These are phyloP conservation scores for Echinometra lucunter DNA, from an alignment of 53 echinoderm and acorn worm species.

Conservation along the genomic window DNA sequence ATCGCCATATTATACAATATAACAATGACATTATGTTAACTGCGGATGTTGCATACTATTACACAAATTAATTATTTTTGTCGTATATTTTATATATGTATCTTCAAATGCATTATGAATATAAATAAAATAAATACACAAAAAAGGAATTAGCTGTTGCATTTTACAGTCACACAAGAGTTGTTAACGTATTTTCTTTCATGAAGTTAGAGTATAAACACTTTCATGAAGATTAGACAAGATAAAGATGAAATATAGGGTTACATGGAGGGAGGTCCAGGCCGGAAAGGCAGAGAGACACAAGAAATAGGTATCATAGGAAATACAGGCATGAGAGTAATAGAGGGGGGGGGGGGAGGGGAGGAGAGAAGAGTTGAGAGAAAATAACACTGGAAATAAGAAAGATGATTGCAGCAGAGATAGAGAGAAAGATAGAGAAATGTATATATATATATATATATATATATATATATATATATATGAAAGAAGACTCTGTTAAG, in stretches of 20 bases:
- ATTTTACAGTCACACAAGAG: constrained; percentile 31
- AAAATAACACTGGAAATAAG: background rate
- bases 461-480: no score
- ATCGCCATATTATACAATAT: constrained; percentile 32
- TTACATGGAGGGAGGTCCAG: no score
- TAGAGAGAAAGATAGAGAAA: constrained; percentile 4
- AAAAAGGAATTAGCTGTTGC: constrained; percentile 49
- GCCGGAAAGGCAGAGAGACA: no score
- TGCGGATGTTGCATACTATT: constrained; percentile 25
- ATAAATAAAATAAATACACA: constrained; percentile 53
- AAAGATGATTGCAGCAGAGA: background rate
- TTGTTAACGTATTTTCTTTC: background rate
- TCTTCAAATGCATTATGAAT: constrained; percentile 65
- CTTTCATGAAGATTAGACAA: background rate
- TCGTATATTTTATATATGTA: constrained; percentile 65
- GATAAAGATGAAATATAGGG: no score
- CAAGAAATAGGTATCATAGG: no score
- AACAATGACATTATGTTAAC: background rate
- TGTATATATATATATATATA: no score
- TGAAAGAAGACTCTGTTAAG: no score
- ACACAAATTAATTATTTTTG: constrained; percentile 59
- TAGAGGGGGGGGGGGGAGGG: background rate
- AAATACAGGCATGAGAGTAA: no score
- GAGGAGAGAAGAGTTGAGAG: background rate
- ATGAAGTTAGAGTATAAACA: background rate